Conservation (phyloP, 2,888 invertebrate genomes). For the Volucella zonaria region DNA sequence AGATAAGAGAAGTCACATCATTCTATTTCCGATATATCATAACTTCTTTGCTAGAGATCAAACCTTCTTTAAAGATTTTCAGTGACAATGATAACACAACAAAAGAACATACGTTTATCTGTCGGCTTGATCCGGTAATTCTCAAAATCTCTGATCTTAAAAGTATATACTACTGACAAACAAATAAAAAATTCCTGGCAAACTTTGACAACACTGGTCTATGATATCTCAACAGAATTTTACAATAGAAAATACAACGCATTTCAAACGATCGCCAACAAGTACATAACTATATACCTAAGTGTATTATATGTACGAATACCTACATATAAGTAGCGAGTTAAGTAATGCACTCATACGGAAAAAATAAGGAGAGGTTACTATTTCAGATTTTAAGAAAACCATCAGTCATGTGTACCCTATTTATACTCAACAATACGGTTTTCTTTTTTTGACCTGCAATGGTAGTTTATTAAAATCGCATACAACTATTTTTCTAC, state of each 20-base stretch:
- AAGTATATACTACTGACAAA: conserved; percentile 35
- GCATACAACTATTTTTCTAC: conserved; percentile 15
- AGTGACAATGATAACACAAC: conserved; percentile 11
- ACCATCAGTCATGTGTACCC: conserved; percentile 54
- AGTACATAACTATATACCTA: no score
- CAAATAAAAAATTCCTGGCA: conserved; percentile 32
- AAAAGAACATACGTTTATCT: conserved; percentile 21
- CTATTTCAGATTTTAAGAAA: conserved; percentile 49
- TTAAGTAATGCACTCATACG: conserved; percentile 22
- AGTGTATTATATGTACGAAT: no score
- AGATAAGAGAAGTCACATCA: no score
- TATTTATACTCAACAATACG: conserved; percentile 58
- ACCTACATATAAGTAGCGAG: no score
- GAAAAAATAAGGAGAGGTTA: conserved; percentile 20
- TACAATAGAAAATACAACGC: no score
- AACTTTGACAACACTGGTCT: conserved; percentile 52
- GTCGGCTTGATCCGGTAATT: conserved; percentile 49
- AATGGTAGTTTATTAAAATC: no score
- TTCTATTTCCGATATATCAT: no score
- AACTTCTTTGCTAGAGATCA: no score
- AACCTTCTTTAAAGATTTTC: no score
- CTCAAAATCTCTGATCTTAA: conserved; percentile 52
- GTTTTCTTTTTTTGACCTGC: conserved; percentile 48
- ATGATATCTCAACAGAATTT: conserved; percentile 20
- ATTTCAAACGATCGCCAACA: no score